Evolutionary conservation across 2,797 vertebrate genomes (phyloP).

Genomic region (Petrocephalus sullivani): DNA sequence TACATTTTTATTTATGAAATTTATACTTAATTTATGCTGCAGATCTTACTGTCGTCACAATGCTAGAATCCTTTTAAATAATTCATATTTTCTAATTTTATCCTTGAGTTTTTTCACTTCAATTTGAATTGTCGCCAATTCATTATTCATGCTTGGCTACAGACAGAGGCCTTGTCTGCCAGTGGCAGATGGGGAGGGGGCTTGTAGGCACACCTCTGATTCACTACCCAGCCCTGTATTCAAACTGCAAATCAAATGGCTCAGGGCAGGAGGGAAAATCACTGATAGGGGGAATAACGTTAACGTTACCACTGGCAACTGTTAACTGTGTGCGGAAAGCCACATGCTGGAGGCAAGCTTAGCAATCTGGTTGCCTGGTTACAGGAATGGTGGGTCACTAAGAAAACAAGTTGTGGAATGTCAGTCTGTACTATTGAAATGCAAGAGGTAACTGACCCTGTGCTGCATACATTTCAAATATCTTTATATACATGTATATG

Average conservation of each 20-base stretch:
- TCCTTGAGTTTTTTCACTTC: slow-evolving; percentile 8
- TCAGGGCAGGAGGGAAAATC: neutral
- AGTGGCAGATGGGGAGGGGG: neutral
- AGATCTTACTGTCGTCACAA: neutral
- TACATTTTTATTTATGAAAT: neutral
- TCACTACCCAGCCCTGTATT: neutral
- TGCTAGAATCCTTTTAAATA: neutral
- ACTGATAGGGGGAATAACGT: neutral
- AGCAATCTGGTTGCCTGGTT: neutral
- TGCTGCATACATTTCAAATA: neutral
- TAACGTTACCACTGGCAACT: neutral
- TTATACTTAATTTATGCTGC: neutral
- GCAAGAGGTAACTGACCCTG: neutral
- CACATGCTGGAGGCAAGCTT: neutral
- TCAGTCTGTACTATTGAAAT: neutral
- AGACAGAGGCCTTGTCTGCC: neutral
- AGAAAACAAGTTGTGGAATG: neutral
- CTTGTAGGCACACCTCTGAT: neutral
- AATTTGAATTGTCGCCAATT: slow-evolving; percentile 5
- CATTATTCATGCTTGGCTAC: neutral
- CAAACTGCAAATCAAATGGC: slow-evolving; percentile 1
- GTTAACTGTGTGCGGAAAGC: neutral
- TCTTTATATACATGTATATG: neutral
- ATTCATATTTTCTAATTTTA: slow-evolving; percentile 9
- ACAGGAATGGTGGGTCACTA: neutral